phyloP scores from a whole-genome alignment of 2,113 vertebrate species.

The Thunnus thynnus region DNA sequence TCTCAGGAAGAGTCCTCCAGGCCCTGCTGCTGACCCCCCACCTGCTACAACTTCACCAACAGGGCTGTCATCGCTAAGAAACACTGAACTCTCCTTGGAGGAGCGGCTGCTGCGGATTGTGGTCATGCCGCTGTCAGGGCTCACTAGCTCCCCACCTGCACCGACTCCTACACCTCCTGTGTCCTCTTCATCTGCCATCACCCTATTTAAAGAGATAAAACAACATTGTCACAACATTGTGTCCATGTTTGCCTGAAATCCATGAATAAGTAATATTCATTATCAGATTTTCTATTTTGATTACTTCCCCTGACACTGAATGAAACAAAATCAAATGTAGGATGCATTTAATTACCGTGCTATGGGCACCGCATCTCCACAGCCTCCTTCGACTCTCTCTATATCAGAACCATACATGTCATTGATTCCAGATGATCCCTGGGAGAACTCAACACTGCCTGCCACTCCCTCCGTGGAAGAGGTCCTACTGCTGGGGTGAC shows the following conservation, averaged over 20 bases:
- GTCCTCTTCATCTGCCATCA: conserved; percentile 84
- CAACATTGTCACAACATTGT: neutral
- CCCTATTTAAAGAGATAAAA: conserved; percentile 59
- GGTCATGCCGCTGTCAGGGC: conserved; percentile 94
- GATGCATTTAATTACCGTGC: conserved; percentile 65
- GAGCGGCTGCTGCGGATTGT: conserved; percentile 95
- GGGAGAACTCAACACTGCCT: conserved; percentile 94
- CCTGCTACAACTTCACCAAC: conserved; percentile 85
- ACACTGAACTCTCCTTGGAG: conserved; percentile 96
- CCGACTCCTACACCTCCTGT: conserved; percentile 51
- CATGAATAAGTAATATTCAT: neutral
- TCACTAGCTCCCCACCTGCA: conserved; percentile 88
- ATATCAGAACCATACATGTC: conserved; percentile 93
- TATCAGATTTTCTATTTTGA: neutral
- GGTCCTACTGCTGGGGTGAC: conserved; percentile 90
- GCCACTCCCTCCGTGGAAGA: conserved; percentile 96
- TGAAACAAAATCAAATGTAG: neutral
- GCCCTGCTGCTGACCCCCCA: conserved; percentile 47
- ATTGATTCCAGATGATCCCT: conserved; percentile 94
- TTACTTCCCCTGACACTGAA: neutral
- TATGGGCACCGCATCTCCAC: conserved; percentile 52
- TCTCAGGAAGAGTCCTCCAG: conserved; percentile 83
- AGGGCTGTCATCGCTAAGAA: conserved; percentile 95
- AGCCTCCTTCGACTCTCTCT: conserved; percentile 78
- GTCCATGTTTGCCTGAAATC: neutral